Evolutionary conservation across 2,797 vertebrate genomes (phyloP).

Genomic region (Galaxias olidus): DNA sequence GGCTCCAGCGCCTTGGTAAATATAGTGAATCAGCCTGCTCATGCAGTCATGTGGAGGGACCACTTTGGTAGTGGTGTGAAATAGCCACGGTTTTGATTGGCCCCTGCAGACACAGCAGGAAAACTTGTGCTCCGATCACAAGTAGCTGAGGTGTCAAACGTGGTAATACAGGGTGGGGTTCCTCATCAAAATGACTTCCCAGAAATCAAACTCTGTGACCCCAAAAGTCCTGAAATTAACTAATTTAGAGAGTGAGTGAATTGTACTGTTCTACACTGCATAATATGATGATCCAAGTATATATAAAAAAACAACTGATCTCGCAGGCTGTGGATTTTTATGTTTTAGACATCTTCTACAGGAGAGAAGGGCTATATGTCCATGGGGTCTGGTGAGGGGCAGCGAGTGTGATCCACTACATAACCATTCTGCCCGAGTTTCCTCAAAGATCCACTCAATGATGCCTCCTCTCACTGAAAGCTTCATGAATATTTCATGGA

Average conservation of each 20-base stretch:
- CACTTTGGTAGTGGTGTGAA: neutral
- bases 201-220: slow-evolving; percentile 28
- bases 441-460: slow-evolving; percentile 44
- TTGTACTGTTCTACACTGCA: slow-evolving; percentile 19
- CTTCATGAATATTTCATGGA: slow-evolving; percentile 72
- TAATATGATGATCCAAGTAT: no score
- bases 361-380: neutral
- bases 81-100: neutral
- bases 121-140: slow-evolving; percentile 29
- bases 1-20: slow-evolving; percentile 26
- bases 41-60: slow-evolving; percentile 5
- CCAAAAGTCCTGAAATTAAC: slow-evolving; percentile 43
- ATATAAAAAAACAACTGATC: no score
- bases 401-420: neutral
- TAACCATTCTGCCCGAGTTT: slow-evolving; percentile 27
- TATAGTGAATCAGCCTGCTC: slow-evolving; percentile 27
- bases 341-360: neutral
- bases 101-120: slow-evolving; percentile 12
- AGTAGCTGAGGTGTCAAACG: slow-evolving; percentile 16
- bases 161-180: neutral
- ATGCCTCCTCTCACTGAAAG: slow-evolving; percentile 45
- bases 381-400: neutral
- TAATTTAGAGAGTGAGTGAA: slow-evolving; percentile 27
- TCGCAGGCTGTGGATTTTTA: no score
- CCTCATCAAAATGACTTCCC: slow-evolving; percentile 36